Percentiles rank a stretch among this genome's conserved stretches.
Conservation (phyloP, 2,888 invertebrate genomes). For the Heterodera filipjevi region DNA sequence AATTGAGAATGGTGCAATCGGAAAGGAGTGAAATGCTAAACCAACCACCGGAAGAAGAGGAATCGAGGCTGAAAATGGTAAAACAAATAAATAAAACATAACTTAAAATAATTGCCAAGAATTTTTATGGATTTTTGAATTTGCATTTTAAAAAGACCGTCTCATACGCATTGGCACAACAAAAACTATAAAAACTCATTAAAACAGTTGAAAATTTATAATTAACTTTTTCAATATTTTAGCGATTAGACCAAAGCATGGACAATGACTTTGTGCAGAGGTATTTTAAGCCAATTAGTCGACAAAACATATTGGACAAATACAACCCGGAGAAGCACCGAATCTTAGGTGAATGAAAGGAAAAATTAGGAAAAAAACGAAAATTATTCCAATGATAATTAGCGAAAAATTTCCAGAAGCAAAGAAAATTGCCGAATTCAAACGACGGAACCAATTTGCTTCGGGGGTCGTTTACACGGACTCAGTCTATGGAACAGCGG, state of each 20-base stretch:
- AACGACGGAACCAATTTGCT: slow-evolving; percentile 49
- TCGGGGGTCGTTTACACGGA: slow-evolving; percentile 64
- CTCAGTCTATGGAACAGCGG: slow-evolving; percentile 44
- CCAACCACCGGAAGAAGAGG: slow-evolving; percentile 49
- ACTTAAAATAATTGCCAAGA: too few relatives aligned
- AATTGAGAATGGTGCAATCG: background rate
- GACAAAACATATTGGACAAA: slow-evolving; percentile 72
- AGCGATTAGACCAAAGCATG: slow-evolving; percentile 68
- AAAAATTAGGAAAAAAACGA: too few relatives aligned
- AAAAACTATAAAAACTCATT: background rate
- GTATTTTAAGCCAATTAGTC: slow-evolving; percentile 77
- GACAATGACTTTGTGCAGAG: slow-evolving; percentile 75
- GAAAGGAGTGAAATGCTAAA: background rate
- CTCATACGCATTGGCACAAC: too few relatives aligned
- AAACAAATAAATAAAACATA: background rate
- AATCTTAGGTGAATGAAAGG: slow-evolving; percentile 25
- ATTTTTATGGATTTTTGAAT: too few relatives aligned
- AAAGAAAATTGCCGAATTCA: slow-evolving; percentile 47
- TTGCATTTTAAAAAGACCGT: too few relatives aligned
- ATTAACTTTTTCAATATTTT: background rate
- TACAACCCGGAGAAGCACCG: slow-evolving; percentile 68
- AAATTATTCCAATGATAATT: slow-evolving; percentile 5
- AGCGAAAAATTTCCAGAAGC: slow-evolving; percentile 23
- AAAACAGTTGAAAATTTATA: background rate
- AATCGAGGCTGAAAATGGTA: slow-evolving; percentile 46